phyloP scores from a whole-genome alignment of 2,797 vertebrate genomes.

The Macrochelys suwanniensis region DNA sequence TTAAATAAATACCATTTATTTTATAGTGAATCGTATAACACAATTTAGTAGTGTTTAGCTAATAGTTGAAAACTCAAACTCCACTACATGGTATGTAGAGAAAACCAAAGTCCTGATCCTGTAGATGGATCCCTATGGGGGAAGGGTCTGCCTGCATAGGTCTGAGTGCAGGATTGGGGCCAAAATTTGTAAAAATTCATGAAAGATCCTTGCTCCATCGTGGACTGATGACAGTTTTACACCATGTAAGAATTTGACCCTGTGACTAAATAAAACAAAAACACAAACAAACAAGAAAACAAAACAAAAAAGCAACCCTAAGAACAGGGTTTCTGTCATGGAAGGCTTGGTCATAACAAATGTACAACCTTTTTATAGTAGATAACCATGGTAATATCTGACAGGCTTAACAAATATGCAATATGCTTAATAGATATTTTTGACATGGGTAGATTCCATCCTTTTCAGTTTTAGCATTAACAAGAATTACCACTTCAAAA shows the following conservation, averaged over 20 bases:
- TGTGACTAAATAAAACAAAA: accelerated
- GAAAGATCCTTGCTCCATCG: not conserved
- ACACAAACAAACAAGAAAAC: accelerated
- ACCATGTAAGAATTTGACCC: not conserved
- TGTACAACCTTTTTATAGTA: accelerated
- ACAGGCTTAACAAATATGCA: accelerated
- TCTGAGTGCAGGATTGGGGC: not conserved
- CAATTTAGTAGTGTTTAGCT: not conserved
- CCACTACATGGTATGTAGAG: not conserved
- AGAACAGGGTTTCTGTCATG: not conserved
- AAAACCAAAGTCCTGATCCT: not conserved
- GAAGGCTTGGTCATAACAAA: not conserved
- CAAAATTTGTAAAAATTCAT: accelerated
- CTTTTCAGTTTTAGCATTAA: not conserved
- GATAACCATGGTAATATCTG: accelerated
- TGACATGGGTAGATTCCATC: not conserved
- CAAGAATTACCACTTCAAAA: not conserved
- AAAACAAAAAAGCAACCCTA: not conserved
- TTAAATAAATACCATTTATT: not conserved
- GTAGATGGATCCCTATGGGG: not conserved
- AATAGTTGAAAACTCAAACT: not conserved
- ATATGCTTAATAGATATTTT: not conserved
- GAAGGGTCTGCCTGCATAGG: accelerated
- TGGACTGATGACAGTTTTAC: not conserved
- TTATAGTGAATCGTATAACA: not conserved